Base-by-base conservation (phyloP, 2,888 invertebrate genomes). In the Agrotis ipsilon region DNA sequence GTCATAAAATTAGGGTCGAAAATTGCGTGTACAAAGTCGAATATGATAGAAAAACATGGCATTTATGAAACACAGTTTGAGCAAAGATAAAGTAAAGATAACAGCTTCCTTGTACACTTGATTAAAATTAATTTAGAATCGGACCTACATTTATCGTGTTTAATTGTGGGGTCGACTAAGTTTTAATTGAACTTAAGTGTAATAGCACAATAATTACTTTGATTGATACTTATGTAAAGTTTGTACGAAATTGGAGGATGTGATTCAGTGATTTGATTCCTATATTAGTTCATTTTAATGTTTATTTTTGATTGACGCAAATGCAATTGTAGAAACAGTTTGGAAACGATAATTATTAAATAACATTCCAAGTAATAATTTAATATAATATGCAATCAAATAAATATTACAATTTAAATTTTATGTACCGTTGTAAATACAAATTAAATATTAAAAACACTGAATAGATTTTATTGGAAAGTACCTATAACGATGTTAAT, bases 11-110 rank as follows among this genome's bases (percentile, higher is more conserved):
- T 84, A 84, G 55, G 67, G 84, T 78, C 48, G 72, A 76, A 78
- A 82, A 63, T 84, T 54, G 70, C 55, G 6, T 71, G 75, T 43
- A 9, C 0, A 1, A 24, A 32, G 54, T 1, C 19, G 21, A 43
- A 60, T 60, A 71, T 71, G 45, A 60, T 71, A 78, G 62, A 75
- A 80, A 81, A 78, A 80, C 80, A 67, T 69, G 66, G 46, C 62
- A 66, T 73, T 72, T 75, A 76, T 75, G 74, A 82, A 70, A 76
- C 68, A 73, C 80, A 73, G 79, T 79, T 84, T 74, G 75, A 77
- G 61, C 45, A 27, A 68, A 81, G 72, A 80, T 66, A 75, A 75
- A 73, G 73, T 55, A 57, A 55, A 84, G 66, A 75, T 76, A 81
- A 82, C 68, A 78, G 72, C 60, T 77, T 73, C 68, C 67, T 78